Base-by-base conservation (phyloP, 2,797 vertebrate species). In the Sciurus vulgaris region DNA sequence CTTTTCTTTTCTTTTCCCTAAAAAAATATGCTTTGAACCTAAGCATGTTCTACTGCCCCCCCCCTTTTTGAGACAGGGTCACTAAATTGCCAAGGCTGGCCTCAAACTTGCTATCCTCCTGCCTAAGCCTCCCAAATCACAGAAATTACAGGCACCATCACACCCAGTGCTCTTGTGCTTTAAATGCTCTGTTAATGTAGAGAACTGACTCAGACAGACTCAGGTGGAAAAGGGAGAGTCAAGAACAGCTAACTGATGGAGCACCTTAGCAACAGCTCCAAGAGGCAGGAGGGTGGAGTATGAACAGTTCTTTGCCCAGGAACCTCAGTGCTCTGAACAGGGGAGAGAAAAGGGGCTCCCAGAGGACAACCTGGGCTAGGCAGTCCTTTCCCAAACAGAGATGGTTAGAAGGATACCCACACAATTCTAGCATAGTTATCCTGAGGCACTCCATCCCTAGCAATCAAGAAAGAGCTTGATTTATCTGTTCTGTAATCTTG, bases 331-430 rank as follows among this genome's bases (percentile, higher is more conserved):
- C 38, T 33, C 44, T 3, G 30, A 18, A 74, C 47, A 51, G 38
- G 2, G 26, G 26, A 67, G 15, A 30, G 14, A 3, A 4, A 6
- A 3, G 0, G 24, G 1, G 5, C n/a, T 54, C 17, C 2, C 24
- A 72, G 70, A 91, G 67, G 65, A 81, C 0, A 20, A 5, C 5
- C 51, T 49, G 17, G 73, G n/a, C 77, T 61, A 82, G 26, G 35
- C 82, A 85, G 76, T 20, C n/a, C 59, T 44, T 2, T 49, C 54
- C 33, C 11, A 35, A 30, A 47, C 69, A 85, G 86, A 91, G 20
- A 54, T 30, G 54, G 49, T 70, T 38, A 61, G n/a, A 49, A 38
- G 91, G 83, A 49, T 24, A 18, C 6, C 74, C 92, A 79, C 81
- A 67, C 51, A 30, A n/a, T 76, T 74, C 84, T 82, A 74, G 54